Conservation (phyloP, 2,113 vertebrate genomes). For the Chaetops frenatus region DNA sequence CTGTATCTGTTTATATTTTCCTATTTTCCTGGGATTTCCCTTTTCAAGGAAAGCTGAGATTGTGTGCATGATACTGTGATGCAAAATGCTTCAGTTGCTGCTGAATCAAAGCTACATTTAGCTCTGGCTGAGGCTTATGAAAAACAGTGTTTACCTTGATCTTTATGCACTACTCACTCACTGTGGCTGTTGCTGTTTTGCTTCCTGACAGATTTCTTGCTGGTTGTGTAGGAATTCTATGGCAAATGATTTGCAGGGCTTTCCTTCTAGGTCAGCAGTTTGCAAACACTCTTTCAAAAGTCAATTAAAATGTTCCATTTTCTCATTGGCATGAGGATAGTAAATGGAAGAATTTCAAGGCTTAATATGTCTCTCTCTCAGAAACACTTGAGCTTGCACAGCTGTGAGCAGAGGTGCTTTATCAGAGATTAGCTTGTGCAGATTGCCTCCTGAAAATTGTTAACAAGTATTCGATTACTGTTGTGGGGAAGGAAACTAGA, state of each 20-base stretch:
- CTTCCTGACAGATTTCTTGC: slow-evolving; percentile 3
- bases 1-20: background rate
- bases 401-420: background rate
- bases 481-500: background rate
- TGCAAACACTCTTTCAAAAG: slow-evolving; percentile 51
- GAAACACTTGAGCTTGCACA: background rate
- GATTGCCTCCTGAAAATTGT: slow-evolving; percentile 32
- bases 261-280: slow-evolving; percentile 64
- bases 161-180: background rate
- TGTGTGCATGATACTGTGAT: background rate
- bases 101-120: background rate
- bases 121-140: background rate
- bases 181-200: background rate
- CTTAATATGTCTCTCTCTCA: slow-evolving; percentile 21
- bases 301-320: slow-evolving; percentile 50
- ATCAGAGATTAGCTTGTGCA: slow-evolving; percentile 1
- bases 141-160: background rate
- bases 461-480: slow-evolving; percentile 20
- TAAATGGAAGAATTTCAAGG: slow-evolving; percentile 31
- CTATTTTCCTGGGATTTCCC: background rate
- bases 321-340: slow-evolving; percentile 34
- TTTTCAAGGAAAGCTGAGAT: background rate
- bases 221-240: slow-evolving; percentile 39
- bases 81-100: background rate
- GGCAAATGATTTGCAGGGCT: slow-evolving; percentile 42